Percentiles rank a stretch among this genome's conserved stretches.
phyloP scores from a whole-genome alignment of 2,797 vertebrate species.

The Diglossa cyanea region DNA sequence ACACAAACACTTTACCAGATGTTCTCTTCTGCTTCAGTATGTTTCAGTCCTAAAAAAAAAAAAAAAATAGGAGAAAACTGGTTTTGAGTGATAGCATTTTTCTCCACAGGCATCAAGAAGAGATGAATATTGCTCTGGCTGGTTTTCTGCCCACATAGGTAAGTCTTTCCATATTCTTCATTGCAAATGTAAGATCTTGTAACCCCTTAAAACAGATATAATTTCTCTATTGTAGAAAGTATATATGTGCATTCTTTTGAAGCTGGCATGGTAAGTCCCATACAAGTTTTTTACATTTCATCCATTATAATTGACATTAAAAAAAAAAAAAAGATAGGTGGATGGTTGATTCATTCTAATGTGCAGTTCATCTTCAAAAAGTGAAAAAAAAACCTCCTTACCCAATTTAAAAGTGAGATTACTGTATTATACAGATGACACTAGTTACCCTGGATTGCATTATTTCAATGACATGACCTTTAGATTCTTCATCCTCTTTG shows the following conservation, averaged over 20 bases:
- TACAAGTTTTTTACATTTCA: not conserved
- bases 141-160: not conserved
- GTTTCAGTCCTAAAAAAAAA: not conserved
- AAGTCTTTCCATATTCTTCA: not conserved
- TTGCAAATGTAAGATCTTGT: not conserved
- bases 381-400: not conserved
- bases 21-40: not conserved
- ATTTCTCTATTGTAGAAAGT: not conserved
- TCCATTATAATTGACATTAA: not conserved
- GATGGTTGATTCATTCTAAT: not conserved
- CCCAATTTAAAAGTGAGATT: not conserved
- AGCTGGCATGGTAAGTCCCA: not conserved
- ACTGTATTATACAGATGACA: not conserved
- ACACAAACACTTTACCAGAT: not conserved
- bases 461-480: constrained; percentile 57
- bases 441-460: not conserved
- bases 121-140: not conserved
- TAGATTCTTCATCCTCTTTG: constrained; percentile 41
- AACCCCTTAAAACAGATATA: not conserved
- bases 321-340: not conserved
- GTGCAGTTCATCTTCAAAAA: not conserved
- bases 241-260: not conserved
- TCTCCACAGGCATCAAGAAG: not conserved
- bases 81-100: not conserved
- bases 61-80: not conserved